Percentiles rank a stretch among this genome's conserved stretches.
Conservation (phyloP, 2,888 invertebrate species). For the Hoplodrina ambigua region DNA sequence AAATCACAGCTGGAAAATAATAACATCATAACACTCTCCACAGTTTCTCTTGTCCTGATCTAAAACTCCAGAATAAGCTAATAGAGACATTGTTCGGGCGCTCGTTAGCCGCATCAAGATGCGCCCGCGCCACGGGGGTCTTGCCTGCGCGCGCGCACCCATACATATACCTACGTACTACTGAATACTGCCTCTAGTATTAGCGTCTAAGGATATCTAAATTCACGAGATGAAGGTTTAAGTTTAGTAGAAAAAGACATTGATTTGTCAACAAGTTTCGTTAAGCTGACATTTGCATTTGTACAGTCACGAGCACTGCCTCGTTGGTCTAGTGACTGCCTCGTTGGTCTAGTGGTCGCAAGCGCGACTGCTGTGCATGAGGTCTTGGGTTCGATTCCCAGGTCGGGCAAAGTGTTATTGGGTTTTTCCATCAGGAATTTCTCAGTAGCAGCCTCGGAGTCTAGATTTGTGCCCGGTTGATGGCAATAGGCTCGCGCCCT, state of each 20-base stretch:
- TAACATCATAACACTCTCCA: constrained; percentile 61
- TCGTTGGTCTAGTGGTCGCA: too few species aligned
- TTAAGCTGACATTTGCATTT: constrained; percentile 51
- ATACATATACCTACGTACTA: constrained; percentile 51
- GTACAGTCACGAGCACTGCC: too few species aligned
- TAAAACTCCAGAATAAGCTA: constrained; percentile 85
- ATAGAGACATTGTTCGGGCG: constrained; percentile 89
- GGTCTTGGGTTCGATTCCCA: too few species aligned
- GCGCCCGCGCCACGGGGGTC: constrained; percentile 84
- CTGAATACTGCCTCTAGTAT: constrained; percentile 26
- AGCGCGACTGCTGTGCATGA: too few species aligned
- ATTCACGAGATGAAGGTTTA: constrained; percentile 49
- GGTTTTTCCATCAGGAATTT: too few species aligned
- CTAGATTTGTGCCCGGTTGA: too few species aligned
- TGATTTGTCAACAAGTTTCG: constrained; percentile 57
- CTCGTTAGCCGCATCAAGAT: constrained; percentile 88
- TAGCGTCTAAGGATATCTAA: constrained; percentile 52
- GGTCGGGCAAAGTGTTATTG: too few species aligned
- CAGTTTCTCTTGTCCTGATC: constrained; percentile 66
- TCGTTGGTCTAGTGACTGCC: too few species aligned
- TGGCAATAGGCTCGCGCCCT: too few species aligned
- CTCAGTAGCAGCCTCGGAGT: too few species aligned
- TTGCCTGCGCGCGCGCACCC: constrained; percentile 61
- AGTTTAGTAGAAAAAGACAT: constrained; percentile 46
- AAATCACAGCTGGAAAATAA: constrained; percentile 3